Percentiles rank a stretch among this genome's conserved stretches.
Evolutionary conservation across 2,797 vertebrate genomes (phyloP).

Genomic region (Eutrigla gurnardus): DNA sequence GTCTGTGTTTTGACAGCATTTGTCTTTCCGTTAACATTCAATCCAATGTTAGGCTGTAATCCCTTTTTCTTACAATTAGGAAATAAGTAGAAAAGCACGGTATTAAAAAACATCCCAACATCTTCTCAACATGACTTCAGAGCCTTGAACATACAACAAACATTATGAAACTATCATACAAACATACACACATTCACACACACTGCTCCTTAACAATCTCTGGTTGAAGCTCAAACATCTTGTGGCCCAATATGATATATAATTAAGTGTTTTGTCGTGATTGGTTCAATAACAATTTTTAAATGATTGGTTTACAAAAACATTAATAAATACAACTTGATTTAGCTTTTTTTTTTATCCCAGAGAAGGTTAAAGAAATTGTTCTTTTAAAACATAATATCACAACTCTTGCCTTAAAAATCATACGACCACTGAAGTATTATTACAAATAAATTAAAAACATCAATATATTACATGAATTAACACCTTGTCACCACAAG

Average conservation of each 20-base stretch:
- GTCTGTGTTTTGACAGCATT: constrained; percentile 19
- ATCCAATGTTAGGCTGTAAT: constrained; percentile 8
- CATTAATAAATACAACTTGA: constrained; percentile 15
- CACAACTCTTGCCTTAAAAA: constrained; percentile 43
- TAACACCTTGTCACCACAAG: constrained; percentile 18
- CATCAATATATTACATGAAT: constrained; percentile 66
- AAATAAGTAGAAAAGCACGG: constrained; percentile 60
- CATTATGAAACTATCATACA: constrained; percentile 49
- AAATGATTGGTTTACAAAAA: constrained; percentile 25
- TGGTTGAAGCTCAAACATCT: constrained; percentile 29
- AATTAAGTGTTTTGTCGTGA: constrained; percentile 25
- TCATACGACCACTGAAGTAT: constrained; percentile 44
- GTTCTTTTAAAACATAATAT: constrained; percentile 38
- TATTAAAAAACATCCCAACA: constrained; percentile 48
- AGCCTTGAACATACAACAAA: constrained; percentile 32
- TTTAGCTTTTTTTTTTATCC: constrained; percentile 1
- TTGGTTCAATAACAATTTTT: constrained; percentile 2
- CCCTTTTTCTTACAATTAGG: constrained; percentile 51
- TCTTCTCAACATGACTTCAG: constrained; percentile 28
- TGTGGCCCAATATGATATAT: constrained; percentile 1
- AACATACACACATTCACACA: constrained; percentile 34
- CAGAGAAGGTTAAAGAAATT: constrained; percentile 46
- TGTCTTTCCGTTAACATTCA: constrained; percentile 32
- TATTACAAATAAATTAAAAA: constrained; percentile 73
- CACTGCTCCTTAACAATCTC: constrained; percentile 31